A percentile compares a stretch with the other conserved stretches of the same genome.
Conservation (phyloP, 2,113 vertebrate genomes). For the Neomonachus schauinslandi region DNA sequence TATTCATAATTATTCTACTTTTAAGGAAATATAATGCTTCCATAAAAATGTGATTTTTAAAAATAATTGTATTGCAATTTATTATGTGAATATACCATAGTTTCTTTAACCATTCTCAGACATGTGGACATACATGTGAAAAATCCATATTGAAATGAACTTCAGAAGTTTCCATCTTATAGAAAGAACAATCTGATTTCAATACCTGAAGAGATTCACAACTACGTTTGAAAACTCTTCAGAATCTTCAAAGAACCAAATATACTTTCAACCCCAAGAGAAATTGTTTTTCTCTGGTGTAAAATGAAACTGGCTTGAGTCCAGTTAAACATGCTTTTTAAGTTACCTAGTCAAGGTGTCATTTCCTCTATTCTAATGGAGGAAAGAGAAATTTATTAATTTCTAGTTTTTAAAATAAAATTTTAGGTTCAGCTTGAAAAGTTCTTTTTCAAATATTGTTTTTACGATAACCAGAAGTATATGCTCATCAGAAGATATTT, state of each 20-base stretch:
- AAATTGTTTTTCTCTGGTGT: not conserved
- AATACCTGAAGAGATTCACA: slow-evolving; percentile 2
- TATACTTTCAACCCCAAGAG: slow-evolving; percentile 32
- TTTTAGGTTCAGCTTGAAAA: slow-evolving; percentile 40
- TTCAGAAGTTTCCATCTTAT: not conserved
- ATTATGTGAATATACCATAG: not conserved
- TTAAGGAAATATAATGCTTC: not conserved
- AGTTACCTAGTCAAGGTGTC: not conserved
- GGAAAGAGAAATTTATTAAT: not conserved
- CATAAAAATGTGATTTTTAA: not conserved
- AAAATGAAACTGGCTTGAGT: slow-evolving; percentile 35
- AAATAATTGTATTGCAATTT: not conserved
- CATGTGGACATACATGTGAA: not conserved
- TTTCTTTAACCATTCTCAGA: not conserved
- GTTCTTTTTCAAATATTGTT: slow-evolving; percentile 60
- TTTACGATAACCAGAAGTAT: slow-evolving; percentile 58
- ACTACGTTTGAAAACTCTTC: not conserved
- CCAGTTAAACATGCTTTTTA: slow-evolving; percentile 49
- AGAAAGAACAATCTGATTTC: slow-evolving; percentile 30
- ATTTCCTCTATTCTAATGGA: not conserved
- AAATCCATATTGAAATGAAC: slow-evolving; percentile 31
- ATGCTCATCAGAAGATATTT: slow-evolving; percentile 70
- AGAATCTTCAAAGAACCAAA: slow-evolving; percentile 55
- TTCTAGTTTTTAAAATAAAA: slow-evolving; percentile 32
- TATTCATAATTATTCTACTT: not conserved